Conservation (phyloP, 2,888 invertebrate species). For the Hyalella azteca region DNA sequence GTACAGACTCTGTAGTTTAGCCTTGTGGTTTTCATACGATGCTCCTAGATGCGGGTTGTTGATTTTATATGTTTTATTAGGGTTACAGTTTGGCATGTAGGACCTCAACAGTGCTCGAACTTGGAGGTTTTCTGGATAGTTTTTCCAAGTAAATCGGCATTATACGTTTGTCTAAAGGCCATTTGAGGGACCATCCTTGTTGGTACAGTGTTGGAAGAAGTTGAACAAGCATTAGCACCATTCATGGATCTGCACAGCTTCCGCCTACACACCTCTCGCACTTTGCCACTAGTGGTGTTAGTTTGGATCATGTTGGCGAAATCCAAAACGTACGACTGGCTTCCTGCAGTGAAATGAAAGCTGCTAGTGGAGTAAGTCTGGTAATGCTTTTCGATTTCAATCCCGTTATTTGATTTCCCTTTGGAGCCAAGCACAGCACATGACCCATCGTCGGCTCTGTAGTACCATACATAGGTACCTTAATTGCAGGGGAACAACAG, state of each 20-base stretch:
- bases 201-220: background rate
- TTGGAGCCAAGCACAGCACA: conserved; percentile 2
- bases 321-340: conserved; percentile 31
- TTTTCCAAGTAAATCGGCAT: background rate
- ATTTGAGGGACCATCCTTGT: background rate
- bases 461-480: background rate
- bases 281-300: conserved; percentile 37
- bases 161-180: background rate
- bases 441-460: conserved; percentile 6
- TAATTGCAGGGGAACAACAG: background rate
- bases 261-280: conserved; percentile 40
- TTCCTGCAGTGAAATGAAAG: background rate
- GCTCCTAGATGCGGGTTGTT: background rate
- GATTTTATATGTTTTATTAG: background rate
- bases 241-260: background rate
- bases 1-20: background rate
- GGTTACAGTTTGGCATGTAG: background rate
- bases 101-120: background rate
- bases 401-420: background rate
- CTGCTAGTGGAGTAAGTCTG: background rate
- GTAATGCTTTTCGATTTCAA: conserved; percentile 2
- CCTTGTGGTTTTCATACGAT: background rate
- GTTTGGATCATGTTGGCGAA: conserved; percentile 46
- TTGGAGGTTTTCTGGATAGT: background rate
- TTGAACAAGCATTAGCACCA: no score